These are phyloP conservation scores for Myrmecophaga tridactyla DNA, from an alignment of 2,113 vertebrate genomes.

Conservation along the genomic window DNA sequence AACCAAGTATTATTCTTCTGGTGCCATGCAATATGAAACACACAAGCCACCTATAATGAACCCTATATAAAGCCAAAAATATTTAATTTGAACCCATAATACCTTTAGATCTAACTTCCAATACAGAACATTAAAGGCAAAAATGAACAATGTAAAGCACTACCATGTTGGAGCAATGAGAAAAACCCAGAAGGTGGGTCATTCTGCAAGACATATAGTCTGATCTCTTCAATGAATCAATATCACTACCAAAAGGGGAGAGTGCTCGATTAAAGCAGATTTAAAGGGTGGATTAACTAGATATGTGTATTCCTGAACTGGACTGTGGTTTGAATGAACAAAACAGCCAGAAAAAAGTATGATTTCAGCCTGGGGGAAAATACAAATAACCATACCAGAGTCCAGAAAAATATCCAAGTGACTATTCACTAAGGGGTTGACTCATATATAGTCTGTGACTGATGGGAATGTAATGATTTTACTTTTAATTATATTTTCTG, in stretches of 20 bases:
- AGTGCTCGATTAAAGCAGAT: not conserved
- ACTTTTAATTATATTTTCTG: not conserved
- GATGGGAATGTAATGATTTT: not conserved
- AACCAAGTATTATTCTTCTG: not conserved
- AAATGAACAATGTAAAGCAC: not conserved
- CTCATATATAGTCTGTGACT: not conserved
- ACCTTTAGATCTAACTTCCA: not conserved
- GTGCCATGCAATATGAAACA: not conserved
- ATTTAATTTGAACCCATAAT: not conserved
- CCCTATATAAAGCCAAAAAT: not conserved
- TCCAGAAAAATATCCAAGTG: not conserved
- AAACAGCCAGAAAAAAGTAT: too few relatives aligned
- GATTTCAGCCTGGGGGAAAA: too few relatives aligned
- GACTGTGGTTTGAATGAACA: not conserved
- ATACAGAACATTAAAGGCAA: not conserved
- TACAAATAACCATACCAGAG: not conserved
- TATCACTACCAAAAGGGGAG: not conserved
- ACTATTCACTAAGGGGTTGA: not conserved
- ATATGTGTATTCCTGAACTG: not conserved
- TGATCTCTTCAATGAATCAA: not conserved
- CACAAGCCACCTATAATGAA: not conserved
- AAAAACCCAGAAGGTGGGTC: not conserved
- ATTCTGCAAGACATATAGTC: not conserved
- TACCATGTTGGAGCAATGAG: not conserved
- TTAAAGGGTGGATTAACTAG: not conserved